phyloP scores from a whole-genome alignment of 1,140 invertebrate species.

The Drosophila obscura region DNA sequence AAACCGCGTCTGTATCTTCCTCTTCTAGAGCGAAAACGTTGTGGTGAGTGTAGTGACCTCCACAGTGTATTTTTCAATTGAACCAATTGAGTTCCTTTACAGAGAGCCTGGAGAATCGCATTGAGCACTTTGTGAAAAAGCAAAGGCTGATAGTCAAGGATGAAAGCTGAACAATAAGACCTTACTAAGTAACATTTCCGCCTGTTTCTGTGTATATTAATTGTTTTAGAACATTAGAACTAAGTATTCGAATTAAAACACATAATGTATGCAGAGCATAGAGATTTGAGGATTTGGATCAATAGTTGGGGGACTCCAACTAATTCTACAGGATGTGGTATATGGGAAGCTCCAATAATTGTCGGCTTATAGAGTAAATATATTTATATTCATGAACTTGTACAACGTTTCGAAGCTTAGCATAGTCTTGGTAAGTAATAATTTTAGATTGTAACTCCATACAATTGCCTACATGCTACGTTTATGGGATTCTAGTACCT shows the following conservation, averaged over 20 bases:
- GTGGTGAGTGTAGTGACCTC: constrained; percentile 86
- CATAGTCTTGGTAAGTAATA: constrained; percentile 50
- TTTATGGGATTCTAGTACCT: constrained; percentile 27
- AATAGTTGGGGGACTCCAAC: no score
- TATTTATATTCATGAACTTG: constrained; percentile 41
- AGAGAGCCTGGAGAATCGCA: constrained; percentile 90
- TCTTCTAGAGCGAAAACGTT: constrained; percentile 89
- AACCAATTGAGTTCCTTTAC: constrained; percentile 36
- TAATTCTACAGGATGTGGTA: no score
- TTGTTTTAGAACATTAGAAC: no score
- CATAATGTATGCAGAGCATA: no score
- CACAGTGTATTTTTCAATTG: not conserved
- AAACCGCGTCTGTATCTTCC: constrained; percentile 89
- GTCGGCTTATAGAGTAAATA: constrained; percentile 26
- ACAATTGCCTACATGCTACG: constrained; percentile 34
- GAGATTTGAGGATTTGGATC: no score
- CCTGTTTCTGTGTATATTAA: no score
- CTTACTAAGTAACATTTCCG: no score
- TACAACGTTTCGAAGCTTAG: constrained; percentile 56
- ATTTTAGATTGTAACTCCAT: constrained; percentile 57
- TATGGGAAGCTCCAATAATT: not conserved
- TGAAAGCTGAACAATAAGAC: not conserved
- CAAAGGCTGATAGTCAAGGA: constrained; percentile 65
- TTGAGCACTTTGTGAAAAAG: constrained; percentile 90
- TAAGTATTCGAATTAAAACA: no score